Conservation (phyloP, 2,797 vertebrate genomes). For the Acanthopagrus latus region DNA sequence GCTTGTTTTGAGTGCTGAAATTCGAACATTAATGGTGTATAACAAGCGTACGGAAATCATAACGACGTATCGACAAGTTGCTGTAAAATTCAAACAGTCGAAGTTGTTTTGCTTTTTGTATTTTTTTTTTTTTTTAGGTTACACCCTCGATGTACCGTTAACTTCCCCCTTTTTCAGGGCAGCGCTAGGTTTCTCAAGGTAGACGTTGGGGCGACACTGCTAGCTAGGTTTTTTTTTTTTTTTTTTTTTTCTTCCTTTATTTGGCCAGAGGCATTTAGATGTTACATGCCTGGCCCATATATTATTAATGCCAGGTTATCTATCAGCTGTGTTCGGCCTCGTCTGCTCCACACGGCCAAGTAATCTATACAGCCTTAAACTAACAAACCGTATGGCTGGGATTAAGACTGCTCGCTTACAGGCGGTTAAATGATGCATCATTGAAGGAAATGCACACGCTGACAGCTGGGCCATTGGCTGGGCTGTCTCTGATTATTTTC, state of each 20-base stretch:
- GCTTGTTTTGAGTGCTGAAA: slow-evolving; percentile 35
- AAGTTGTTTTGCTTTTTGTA: no score
- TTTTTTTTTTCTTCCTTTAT: slow-evolving; percentile 20
- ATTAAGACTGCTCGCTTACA: slow-evolving; percentile 34
- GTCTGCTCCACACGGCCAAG: not conserved
- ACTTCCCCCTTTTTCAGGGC: slow-evolving; percentile 66
- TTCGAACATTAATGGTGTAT: slow-evolving; percentile 49
- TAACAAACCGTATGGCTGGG: slow-evolving; percentile 6
- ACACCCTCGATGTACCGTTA: slow-evolving; percentile 47
- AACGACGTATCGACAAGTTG: slow-evolving; percentile 16
- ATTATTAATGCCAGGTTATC: slow-evolving; percentile 21
- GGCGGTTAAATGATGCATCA: slow-evolving; percentile 42
- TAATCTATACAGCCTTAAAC: slow-evolving; percentile 20
- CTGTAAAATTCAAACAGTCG: not conserved
- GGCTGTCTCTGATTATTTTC: slow-evolving; percentile 20
- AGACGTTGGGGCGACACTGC: slow-evolving; percentile 15
- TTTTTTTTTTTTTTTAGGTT: not conserved
- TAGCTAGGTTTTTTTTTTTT: slow-evolving; percentile 8
- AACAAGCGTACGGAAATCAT: slow-evolving; percentile 24
- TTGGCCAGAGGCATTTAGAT: slow-evolving; percentile 45
- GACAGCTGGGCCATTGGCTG: slow-evolving; percentile 55
- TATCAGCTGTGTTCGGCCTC: slow-evolving; percentile 44
- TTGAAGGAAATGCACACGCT: slow-evolving; percentile 60
- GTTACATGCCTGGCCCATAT: slow-evolving; percentile 49
- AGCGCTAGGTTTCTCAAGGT: slow-evolving; percentile 24